phyloP scores from a whole-genome alignment of 2,113 vertebrate species.

The Periophthalmus modestus region DNA sequence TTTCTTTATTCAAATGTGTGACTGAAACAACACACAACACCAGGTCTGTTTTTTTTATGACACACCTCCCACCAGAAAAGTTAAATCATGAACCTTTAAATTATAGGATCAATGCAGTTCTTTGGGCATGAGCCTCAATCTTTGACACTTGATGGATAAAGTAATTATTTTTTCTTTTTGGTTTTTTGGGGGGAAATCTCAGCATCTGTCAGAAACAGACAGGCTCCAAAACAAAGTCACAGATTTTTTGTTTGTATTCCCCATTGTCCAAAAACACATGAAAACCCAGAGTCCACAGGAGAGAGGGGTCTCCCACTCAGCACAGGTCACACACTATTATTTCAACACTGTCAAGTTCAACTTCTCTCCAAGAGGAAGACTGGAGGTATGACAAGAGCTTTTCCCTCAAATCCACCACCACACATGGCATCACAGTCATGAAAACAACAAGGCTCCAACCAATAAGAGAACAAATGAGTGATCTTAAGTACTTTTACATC shows the following conservation, averaged over 20 bases:
- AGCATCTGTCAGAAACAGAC: neutral
- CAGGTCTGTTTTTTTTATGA: too few species aligned
- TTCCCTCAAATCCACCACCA: neutral
- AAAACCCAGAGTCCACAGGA: too few species aligned
- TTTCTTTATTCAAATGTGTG: too few species aligned
- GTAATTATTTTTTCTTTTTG: neutral
- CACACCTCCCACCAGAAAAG: too few species aligned
- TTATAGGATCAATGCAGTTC: neutral
- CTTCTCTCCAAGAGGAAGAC: neutral
- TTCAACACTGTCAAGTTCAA: neutral
- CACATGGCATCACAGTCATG: neutral
- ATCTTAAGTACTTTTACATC: neutral
- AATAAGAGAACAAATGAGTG: neutral
- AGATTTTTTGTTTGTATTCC: neutral
- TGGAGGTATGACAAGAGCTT: neutral
- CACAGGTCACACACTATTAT: neutral
- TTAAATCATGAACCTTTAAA: neutral
- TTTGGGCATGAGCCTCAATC: neutral
- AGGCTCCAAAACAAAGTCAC: neutral
- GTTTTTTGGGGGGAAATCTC: neutral
- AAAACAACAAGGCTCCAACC: too few species aligned
- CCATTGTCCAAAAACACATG: neutral
- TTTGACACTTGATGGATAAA: neutral
- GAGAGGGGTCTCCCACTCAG: too few species aligned
- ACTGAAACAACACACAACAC: too few species aligned